These are phyloP conservation scores for Diplodus puntazzo DNA, from an alignment of 2,797 vertebrate genomes.

Conservation along the genomic window DNA sequence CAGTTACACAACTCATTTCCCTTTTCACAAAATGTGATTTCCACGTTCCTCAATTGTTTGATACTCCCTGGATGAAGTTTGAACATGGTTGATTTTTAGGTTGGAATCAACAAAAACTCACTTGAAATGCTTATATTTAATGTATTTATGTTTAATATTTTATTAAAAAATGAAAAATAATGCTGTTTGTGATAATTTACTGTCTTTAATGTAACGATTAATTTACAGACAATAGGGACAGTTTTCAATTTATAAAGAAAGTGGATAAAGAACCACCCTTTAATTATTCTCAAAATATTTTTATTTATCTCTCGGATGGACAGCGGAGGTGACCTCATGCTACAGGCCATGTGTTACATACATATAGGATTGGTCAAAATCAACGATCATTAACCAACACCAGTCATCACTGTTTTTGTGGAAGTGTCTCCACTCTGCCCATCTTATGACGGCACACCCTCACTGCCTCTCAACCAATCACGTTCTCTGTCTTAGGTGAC, in stretches of 20 bases:
- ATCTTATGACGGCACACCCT: constrained; percentile 45
- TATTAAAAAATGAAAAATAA: not conserved
- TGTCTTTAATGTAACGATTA: not conserved
- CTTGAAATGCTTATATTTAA: not conserved
- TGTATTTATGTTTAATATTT: not conserved
- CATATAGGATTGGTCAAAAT: not conserved
- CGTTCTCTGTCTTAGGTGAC: constrained; percentile 29
- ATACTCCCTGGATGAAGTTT: constrained; percentile 25
- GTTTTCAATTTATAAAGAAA: not conserved
- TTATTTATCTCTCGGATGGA: not conserved
- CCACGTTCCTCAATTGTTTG: constrained; percentile 44
- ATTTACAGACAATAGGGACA: not conserved
- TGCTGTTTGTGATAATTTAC: not conserved
- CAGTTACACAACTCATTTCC: constrained; percentile 68
- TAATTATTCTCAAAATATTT: not conserved
- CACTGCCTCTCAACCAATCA: constrained; percentile 49
- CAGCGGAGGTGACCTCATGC: not conserved
- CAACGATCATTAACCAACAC: constrained; percentile 9
- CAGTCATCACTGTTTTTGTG: constrained; percentile 49
- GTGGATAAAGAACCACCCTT: not conserved
- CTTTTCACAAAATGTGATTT: constrained; percentile 44
- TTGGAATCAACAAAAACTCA: not conserved
- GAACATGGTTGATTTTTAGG: constrained; percentile 8
- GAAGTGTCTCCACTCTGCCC: constrained; percentile 42
- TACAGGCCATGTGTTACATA: constrained; percentile 2